Evolutionary conservation across 2,113 vertebrate species (phyloP).

Genomic region (Phrynocephalus versicolor): DNA sequence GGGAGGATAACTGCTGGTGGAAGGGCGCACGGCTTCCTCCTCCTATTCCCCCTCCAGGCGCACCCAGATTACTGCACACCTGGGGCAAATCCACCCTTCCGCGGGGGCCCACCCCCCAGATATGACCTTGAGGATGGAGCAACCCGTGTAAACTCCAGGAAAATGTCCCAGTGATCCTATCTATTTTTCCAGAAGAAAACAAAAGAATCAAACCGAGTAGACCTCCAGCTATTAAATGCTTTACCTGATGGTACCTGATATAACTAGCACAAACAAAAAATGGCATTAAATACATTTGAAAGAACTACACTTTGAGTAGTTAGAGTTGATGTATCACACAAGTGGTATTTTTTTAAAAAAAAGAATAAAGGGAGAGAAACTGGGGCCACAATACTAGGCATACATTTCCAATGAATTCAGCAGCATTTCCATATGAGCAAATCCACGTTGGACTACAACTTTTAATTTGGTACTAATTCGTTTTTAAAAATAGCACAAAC

Average conservation of each 20-base stretch:
- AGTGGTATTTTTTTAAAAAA: neutral
- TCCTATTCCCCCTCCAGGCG: too few relatives aligned
- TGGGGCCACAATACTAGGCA: neutral
- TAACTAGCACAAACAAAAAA: neutral
- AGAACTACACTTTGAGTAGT: neutral
- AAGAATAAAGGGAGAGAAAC: neutral
- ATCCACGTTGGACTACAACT: neutral
- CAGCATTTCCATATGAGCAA: neutral
- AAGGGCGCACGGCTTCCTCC: too few relatives aligned
- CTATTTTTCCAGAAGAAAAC: neutral
- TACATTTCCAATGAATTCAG: neutral
- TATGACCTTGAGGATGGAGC: too few relatives aligned
- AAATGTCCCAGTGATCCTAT: neutral
- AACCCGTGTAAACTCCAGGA: neutral
- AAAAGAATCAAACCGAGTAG: neutral
- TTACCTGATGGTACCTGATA: neutral
- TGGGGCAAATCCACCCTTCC: too few relatives aligned
- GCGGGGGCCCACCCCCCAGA: too few relatives aligned
- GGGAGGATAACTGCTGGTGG: too few relatives aligned
- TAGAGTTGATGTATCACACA: neutral
- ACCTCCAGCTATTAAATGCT: neutral
- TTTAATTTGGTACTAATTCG: neutral
- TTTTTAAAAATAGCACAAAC: neutral
- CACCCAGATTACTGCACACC: too few relatives aligned
- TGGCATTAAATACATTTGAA: neutral